Conservation (phyloP, 2,888 invertebrate species). For the Chrysopilus asiliformis region DNA sequence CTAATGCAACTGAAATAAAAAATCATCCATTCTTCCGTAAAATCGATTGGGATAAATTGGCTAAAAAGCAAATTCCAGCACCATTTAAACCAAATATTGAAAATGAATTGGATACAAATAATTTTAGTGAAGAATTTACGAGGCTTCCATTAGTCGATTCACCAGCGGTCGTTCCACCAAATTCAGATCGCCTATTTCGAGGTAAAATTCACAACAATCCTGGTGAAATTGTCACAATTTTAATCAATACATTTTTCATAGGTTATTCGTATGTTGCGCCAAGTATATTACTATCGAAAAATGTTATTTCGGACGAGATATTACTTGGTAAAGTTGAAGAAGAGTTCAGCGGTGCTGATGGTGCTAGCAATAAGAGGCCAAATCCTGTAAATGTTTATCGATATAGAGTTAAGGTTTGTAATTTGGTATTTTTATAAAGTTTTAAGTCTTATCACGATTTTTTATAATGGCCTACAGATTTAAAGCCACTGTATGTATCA, state of each 20-base stretch:
- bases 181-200: conserved; percentile 76
- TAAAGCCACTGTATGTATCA: too few species aligned
- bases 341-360: conserved; percentile 30
- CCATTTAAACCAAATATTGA: conserved; percentile 83
- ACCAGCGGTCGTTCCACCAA: conserved; percentile 75
- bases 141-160: conserved; percentile 83
- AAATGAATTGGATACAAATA: conserved; percentile 83
- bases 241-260: too few species aligned
- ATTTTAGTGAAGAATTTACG: conserved; percentile 96
- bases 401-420: too few species aligned
- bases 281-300: conserved; percentile 3
- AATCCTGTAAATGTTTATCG: conserved; percentile 2
- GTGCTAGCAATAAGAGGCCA: background rate
- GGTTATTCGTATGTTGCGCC: conserved; percentile 15
- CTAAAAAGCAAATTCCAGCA: conserved; percentile 62
- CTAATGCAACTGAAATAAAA: conserved; percentile 80
- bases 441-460: too few species aligned
- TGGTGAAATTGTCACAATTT: conserved; percentile 3
- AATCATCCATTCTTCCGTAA: conserved; percentile 72
- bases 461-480: too few species aligned
- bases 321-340: conserved; percentile 53
- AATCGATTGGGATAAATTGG: conserved; percentile 73
- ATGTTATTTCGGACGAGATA: background rate
- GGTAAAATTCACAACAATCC: too few species aligned
- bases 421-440: too few species aligned